Conservation (phyloP, 2,113 vertebrate genomes). For the Caloenas nicobarica region DNA sequence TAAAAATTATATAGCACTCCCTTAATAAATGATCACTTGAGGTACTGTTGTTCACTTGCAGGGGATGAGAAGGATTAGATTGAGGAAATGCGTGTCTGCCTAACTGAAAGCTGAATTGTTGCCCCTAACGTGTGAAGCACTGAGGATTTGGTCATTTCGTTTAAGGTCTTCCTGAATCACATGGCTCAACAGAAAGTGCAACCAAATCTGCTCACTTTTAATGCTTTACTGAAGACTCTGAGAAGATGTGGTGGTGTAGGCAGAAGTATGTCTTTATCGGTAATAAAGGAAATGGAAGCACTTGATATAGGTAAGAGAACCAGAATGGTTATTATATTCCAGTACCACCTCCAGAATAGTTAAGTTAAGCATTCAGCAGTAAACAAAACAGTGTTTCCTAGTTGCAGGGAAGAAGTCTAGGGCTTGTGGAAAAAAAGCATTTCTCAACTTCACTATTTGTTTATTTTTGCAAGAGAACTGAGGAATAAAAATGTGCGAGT, state of each 20-base stretch:
- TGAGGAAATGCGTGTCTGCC: neutral
- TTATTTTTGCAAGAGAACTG: neutral
- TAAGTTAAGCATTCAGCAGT: neutral
- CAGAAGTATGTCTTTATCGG: constrained; percentile 62
- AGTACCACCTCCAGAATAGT: neutral
- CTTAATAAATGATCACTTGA: neutral
- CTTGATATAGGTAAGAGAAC: constrained; percentile 81
- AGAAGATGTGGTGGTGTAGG: constrained; percentile 75
- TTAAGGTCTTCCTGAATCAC: constrained; percentile 87
- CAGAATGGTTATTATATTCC: neutral
- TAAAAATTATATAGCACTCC: neutral
- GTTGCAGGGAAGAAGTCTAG: neutral
- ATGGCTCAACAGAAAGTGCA: constrained; percentile 87
- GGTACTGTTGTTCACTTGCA: neutral
- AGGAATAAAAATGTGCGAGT: neutral
- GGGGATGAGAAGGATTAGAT: neutral
- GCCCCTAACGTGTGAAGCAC: neutral
- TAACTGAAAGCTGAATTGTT: neutral
- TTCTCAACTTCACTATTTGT: neutral
- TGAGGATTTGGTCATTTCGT: neutral
- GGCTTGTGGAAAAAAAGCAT: neutral
- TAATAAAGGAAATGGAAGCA: constrained; percentile 89
- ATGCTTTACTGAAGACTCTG: constrained; percentile 82
- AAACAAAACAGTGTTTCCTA: neutral
- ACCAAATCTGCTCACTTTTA: constrained; percentile 90